These are phyloP conservation scores for Morus bassanus DNA, from an alignment of 2,797 vertebrate species.

Conservation along the genomic window DNA sequence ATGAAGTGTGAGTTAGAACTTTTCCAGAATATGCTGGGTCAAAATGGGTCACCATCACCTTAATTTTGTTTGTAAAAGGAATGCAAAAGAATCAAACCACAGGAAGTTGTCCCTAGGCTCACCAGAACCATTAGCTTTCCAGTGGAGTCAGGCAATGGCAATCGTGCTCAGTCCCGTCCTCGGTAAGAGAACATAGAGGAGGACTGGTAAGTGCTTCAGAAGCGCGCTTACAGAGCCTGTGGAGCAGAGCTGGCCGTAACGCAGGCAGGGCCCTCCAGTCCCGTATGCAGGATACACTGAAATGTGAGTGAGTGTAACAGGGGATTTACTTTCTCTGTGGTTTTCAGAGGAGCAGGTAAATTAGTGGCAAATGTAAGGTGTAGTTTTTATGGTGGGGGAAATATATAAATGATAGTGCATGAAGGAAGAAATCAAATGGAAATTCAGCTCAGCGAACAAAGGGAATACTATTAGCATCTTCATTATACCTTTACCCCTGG, in stretches of 20 bases:
- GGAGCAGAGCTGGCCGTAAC: not conserved
- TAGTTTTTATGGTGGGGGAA: not conserved
- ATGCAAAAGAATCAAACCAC: not conserved
- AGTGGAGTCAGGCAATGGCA: not conserved
- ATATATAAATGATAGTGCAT: not conserved
- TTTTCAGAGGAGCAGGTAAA: not conserved
- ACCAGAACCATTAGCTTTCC: not conserved
- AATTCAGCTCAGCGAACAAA: not conserved
- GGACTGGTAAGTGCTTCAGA: not conserved
- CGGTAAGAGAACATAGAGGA: not conserved
- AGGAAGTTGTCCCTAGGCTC: not conserved
- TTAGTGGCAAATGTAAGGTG: not conserved
- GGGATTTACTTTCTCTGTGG: not conserved
- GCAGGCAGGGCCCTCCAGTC: not conserved
- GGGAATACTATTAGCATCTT: not conserved
- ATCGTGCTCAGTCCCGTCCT: not conserved
- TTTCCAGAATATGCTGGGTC: not conserved
- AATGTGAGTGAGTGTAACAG: not conserved
- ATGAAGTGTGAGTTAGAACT: not conserved
- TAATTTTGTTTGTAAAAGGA: not conserved
- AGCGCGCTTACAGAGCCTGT: not conserved
- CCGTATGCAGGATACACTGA: not conserved
- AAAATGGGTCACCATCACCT: not conserved
- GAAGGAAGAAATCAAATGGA: not conserved
- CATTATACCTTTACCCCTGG: conserved; percentile 3